Base-by-base conservation (phyloP, 1,140 invertebrate species). In the Drosophila santomea region DNA sequence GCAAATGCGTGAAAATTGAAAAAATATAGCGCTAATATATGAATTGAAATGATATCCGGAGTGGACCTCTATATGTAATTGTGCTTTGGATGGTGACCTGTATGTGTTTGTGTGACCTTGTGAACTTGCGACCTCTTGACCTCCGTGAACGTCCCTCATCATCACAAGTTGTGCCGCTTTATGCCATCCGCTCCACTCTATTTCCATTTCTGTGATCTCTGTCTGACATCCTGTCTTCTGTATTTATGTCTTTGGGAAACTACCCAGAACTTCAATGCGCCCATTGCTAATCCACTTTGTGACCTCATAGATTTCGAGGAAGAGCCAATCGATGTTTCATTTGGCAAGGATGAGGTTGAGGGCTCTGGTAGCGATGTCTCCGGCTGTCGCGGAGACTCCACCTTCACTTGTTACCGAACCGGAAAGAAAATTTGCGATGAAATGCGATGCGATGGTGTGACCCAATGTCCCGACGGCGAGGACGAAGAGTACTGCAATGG, bases 321-420 rank as follows among this genome's bases (percentile, higher is more conserved):
- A 1, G 54, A 52, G 2, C 2, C 12, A 15, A 0, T 0, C 23
- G 4, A 23, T 7, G 7, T n/a, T 10, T 3, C 5, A 0, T 7
- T 5, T 0, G 32, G 20, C 17, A 25, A 10, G 2, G 63, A 75
- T n/a, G 54, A 77, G 14, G 71, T 83, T n/a, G 77, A 80, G 48
- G 89, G 79, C 60, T 90, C 82, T 17, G 90, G 74, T 17, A 58
- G 17, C 12, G 17, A 32, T 25, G 57, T 23, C 1, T 3, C 12
- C 54, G 74, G 82, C 58, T 94, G 94, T 75, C 92, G 94, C 43
- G 94, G 93, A 14, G 94, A 95, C 85, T 93, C 94, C 73, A 92
- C 93, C 28, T 93, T 93, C 20, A 78, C 78, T 12, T 95, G 95
- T 74, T 39, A 28, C 12, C 69, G 91, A 44, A 92, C 85, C 56